phyloP scores from a whole-genome alignment of 2,113 vertebrate species.

The Mesocricetus auratus region DNA sequence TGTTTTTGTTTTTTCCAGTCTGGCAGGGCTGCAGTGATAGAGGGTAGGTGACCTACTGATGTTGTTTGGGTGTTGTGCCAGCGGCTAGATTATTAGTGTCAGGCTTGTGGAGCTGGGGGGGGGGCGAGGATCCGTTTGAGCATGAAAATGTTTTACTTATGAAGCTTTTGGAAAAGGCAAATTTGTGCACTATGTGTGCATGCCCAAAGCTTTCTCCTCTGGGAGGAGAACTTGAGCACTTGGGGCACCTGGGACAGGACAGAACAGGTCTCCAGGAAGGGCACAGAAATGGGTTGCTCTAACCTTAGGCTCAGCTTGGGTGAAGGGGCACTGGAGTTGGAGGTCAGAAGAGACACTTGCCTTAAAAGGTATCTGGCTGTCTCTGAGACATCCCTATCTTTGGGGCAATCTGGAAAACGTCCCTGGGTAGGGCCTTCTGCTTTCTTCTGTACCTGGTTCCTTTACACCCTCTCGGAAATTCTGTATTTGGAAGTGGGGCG shows the following conservation, averaged over 20 bases:
- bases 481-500: neutral
- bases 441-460: neutral
- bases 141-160: neutral
- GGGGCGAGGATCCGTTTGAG: neutral
- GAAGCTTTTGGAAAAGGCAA: neutral
- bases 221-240: constrained; percentile 41
- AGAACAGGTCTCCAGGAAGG: neutral
- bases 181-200: neutral
- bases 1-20: neutral
- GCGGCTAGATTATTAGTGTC: neutral
- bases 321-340: neutral
- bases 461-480: neutral
- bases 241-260: neutral
- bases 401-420: neutral
- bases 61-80: neutral
- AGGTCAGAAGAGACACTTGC: neutral
- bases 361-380: neutral
- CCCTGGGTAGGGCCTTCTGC: neutral
- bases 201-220: constrained; percentile 7
- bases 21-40: neutral
- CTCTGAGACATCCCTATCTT: neutral
- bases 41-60: neutral
- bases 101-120: neutral
- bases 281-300: neutral
- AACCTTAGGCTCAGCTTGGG: neutral